Evolutionary conservation across 92 coral and sea anemone genomes (phyloP), one percentile per base, ranked within the genome.

Genomic region (Zoanthus sansibaricus): DNA sequence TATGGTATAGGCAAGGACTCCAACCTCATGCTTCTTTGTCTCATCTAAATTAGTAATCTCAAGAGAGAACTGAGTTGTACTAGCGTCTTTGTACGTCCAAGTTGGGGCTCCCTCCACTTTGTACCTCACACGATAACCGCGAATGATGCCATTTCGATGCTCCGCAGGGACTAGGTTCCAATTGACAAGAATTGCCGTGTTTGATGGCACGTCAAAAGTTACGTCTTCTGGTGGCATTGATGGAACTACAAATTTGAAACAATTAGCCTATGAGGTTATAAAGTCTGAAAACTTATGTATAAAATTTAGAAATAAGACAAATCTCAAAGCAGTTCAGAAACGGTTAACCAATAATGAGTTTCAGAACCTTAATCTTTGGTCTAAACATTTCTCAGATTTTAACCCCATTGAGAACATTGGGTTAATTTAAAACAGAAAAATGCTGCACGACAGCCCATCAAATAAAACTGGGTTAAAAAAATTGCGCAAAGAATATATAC

Each of bases 51-150:
- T 89, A 66, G 84, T 78, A 52, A 95, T 87, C 21, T 82, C 75
- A 18, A 78, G 89, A 31, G 74, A 83, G 13, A 62, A 42, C 59
- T 89, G 72, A 25, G 78, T 86, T 16, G 86, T 70, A 42, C 86
- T 68, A 0, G 91, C 78, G 83, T 80, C 90, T 52, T 82, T 86
- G 0, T 52, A 31, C 37, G 87, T 82, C 47, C 82, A 79, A 5
- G 87, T 72, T 5, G 54, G 7, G 42, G 62, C 37, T 64, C 90
- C 86, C 54, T 92, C 91, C 5, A 76, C 72, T 61, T 45, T 86
- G 79, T 91, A 95, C 55, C 69, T 90, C 83, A 93, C 86, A 20
- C 95, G 88, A 79, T 93, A 95, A 2, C 98, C 98, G 11, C 80
- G 76, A 21, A 93, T 87, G 55, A 95, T 88, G 14, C 98, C 98